These are phyloP conservation scores for Sparus aurata DNA, from an alignment of 2,797 vertebrate genomes.

Conservation along the genomic window DNA sequence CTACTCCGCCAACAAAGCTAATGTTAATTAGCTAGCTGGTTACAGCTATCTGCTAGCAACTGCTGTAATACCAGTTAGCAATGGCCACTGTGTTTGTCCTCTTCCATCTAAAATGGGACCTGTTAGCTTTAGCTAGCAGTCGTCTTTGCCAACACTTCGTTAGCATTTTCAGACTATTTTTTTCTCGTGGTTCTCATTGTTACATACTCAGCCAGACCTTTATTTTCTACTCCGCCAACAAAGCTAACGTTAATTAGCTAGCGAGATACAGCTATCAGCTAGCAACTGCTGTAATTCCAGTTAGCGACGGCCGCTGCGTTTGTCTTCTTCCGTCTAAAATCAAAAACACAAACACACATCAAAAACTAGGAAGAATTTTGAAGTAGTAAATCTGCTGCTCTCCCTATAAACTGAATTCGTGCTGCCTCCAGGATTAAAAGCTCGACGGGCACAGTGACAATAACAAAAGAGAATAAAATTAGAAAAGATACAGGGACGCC, in stretches of 20 bases:
- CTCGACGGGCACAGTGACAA: background rate
- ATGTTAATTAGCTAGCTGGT: background rate
- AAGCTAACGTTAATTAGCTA: background rate
- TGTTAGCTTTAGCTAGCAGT: no score
- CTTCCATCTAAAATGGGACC: no score
- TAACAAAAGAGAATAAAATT: slow-evolving; percentile 12
- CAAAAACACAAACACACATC: no score
- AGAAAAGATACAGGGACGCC: background rate
- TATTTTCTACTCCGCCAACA: background rate
- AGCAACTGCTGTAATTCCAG: background rate
- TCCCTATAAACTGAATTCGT: background rate
- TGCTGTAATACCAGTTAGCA: background rate
- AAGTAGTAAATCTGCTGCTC: background rate
- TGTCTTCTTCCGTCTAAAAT: no score
- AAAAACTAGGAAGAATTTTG: background rate
- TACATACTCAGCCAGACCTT: background rate
- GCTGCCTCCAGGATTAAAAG: background rate
- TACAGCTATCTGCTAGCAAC: background rate
- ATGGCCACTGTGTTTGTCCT: no score
- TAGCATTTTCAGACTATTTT: no score
- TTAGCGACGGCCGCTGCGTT: no score
- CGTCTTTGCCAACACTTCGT: no score
- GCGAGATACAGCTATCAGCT: background rate
- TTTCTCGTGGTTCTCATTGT: background rate
- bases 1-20: background rate